A percentile compares a stretch with the other conserved stretches of the same genome.
Evolutionary conservation across 2,888 invertebrate species (phyloP).

Genomic region (Cyclophora albipunctata): DNA sequence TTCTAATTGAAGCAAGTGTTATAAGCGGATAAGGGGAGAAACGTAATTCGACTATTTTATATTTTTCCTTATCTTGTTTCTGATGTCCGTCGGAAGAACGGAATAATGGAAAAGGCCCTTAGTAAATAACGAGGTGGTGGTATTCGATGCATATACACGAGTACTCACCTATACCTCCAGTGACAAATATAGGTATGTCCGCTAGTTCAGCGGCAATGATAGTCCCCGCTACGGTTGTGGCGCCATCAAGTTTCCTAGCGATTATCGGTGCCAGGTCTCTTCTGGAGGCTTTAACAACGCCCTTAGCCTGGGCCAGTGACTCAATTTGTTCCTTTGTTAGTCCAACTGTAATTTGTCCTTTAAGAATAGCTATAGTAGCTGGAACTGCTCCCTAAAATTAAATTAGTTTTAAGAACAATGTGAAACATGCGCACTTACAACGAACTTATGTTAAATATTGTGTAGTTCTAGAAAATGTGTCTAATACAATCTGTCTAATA

Average conservation of each 20-base stretch:
- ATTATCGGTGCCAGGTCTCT: slow-evolving; percentile 88
- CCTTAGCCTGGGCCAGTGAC: slow-evolving; percentile 75
- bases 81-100: too few species aligned
- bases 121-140: too few species aligned
- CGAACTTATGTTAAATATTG: too few species aligned
- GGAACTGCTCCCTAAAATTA: slow-evolving; percentile 84
- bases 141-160: too few species aligned
- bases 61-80: too few species aligned
- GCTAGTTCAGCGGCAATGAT: slow-evolving; percentile 87
- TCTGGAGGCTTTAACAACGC: slow-evolving; percentile 87
- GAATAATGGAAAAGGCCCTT: too few species aligned
- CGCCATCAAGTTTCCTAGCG: slow-evolving; percentile 84
- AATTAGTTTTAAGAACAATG: neutral
- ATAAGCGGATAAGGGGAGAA: too few species aligned
- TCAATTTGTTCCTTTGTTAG: slow-evolving; percentile 78
- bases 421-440: neutral
- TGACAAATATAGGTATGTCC: slow-evolving; percentile 94
- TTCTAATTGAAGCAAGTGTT: too few species aligned
- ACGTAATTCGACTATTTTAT: too few species aligned
- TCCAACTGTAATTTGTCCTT: slow-evolving; percentile 89
- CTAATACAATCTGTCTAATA: too few species aligned
- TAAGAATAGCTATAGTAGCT: slow-evolving; percentile 92
- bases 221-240: slow-evolving; percentile 97
- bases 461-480: slow-evolving; percentile 11
- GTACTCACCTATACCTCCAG: slow-evolving; percentile 82